phyloP scores from a whole-genome alignment of 2,888 invertebrate species.

The Tenthredo mesomela region DNA sequence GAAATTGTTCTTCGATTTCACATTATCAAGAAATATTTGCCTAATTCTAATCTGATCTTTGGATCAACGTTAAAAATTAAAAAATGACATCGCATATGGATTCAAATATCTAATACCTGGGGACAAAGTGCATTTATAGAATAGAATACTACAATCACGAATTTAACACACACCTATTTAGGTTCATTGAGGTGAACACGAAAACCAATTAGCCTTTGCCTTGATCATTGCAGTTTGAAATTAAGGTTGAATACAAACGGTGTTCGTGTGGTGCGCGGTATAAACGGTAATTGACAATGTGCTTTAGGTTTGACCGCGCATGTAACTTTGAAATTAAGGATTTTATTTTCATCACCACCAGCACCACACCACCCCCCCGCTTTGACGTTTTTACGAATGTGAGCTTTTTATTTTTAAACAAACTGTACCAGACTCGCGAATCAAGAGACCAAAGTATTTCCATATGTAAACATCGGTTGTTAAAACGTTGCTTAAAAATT shows the following conservation, averaged over 20 bases:
- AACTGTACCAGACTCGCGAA: neutral
- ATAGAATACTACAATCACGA: neutral
- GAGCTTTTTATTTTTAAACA: neutral
- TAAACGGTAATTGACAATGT: neutral
- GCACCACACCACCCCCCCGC: too few relatives aligned
- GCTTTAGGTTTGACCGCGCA: neutral
- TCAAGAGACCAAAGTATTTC: neutral
- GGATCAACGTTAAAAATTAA: neutral
- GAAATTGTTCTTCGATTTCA: neutral
- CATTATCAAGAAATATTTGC: neutral
- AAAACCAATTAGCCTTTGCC: slow-evolving; percentile 17
- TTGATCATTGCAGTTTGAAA: slow-evolving; percentile 12
- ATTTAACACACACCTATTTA: neutral
- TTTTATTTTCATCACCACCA: neutral
- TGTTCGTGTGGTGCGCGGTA: too few relatives aligned
- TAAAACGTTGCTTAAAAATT: slow-evolving; percentile 4
- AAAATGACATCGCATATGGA: neutral
- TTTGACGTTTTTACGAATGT: neutral
- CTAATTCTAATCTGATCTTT: neutral
- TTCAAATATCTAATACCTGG: neutral
- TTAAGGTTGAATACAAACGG: neutral
- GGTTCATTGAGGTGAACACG: neutral
- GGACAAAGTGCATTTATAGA: neutral
- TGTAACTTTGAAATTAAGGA: neutral
- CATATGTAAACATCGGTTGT: neutral